Conservation (phyloP, 2,113 vertebrate genomes). For the Otolemur garnettii region DNA sequence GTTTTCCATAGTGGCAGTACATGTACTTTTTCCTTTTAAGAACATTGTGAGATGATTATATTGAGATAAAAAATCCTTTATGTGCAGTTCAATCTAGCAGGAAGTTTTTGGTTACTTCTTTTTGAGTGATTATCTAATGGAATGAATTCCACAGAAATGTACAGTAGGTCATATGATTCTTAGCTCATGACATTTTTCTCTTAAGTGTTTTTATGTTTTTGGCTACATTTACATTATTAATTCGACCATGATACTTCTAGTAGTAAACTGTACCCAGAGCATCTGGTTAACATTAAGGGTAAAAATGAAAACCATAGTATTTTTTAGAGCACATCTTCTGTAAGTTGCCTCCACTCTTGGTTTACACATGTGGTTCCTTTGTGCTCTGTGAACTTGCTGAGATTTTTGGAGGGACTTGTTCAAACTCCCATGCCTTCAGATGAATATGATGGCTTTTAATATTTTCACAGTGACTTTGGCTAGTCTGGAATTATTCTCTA, state of each 20-base stretch:
- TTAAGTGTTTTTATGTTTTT: neutral
- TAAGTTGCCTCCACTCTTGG: neutral
- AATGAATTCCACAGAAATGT: neutral
- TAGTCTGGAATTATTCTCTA: neutral
- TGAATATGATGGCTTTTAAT: neutral
- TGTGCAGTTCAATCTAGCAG: neutral
- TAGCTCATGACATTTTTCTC: neutral
- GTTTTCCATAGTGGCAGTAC: neutral
- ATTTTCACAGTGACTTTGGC: neutral
- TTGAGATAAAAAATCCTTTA: neutral
- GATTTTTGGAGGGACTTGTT: neutral
- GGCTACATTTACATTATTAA: neutral
- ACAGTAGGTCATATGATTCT: neutral
- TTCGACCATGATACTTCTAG: neutral
- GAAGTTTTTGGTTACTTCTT: neutral
- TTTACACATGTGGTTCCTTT: neutral
- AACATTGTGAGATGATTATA: neutral
- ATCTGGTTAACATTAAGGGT: slow-evolving; percentile 1
- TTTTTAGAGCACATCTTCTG: neutral
- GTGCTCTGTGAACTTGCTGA: neutral
- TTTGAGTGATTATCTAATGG: neutral
- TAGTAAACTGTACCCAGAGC: neutral
- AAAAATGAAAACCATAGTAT: neutral
- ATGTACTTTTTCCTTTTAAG: neutral
- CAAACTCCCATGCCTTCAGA: neutral